Evolutionary conservation across 2,888 invertebrate genomes (phyloP), one percentile per base, ranked within the genome.

Genomic region (Drosophila acutilabella): DNA sequence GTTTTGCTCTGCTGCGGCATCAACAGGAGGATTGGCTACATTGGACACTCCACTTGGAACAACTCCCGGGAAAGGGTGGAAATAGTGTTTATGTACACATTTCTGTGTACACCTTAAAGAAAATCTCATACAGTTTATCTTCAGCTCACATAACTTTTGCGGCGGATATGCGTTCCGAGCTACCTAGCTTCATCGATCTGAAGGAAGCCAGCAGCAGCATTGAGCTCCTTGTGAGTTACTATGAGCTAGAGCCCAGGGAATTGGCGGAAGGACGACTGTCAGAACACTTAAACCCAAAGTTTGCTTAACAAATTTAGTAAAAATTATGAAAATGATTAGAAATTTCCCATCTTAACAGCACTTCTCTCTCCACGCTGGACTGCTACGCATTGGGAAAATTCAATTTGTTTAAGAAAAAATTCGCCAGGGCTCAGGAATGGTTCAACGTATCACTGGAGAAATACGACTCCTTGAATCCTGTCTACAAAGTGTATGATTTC

Each of bases 121-220:
- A 23, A 23, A 23, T 23, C 23, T 23, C 2, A 23, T 5, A n/a
- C n/a, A n/a, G n/a, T n/a, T n/a, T n/a, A n/a, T n/a, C n/a, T n/a
- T n/a, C n/a, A 62, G 61, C 14, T 1, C 26, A 57, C 2, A 60
- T 74, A 4, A 10, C 16, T 2, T 7, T 42, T 26, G 66, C 66
- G 1, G 4, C 30, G n/a, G 7, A 8, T 0, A 40, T 72, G 47
- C 61, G 62, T 2, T 6, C n/a, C 4, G 4, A 41, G 1, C 6
- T 79, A n/a, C 78, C 81, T n/a, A 64, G 57, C 0, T n/a, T 26
- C 33, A 4, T 7, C 0, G 68, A 81, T 41, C 53, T 79, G 4
- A 7, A 54, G 20, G 36, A 56, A 1, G 82, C 75, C 33, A 61
- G 33, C 23, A 48, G 59, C 3, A 52, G 47, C 5, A 60, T 81